A percentile compares a stretch with the other conserved stretches of the same genome.
Conservation (phyloP, 37 sponge, comb jelly and placozoan genomes). For the Crambe crambe region DNA sequence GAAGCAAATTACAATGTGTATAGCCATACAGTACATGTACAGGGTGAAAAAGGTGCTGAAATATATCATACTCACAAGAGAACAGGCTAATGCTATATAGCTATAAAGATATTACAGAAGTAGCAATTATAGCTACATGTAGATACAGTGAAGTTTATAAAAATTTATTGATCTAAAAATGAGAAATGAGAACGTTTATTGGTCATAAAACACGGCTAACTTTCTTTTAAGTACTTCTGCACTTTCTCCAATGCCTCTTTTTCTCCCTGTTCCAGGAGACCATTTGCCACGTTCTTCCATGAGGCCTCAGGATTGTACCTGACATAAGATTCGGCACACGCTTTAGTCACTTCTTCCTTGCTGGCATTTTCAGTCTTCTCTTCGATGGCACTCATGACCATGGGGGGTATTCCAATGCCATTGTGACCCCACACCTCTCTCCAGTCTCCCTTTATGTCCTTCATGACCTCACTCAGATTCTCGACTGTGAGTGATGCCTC, state of each 20-base stretch:
- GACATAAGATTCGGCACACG: background rate
- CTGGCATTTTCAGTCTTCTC: background rate
- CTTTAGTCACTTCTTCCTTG: background rate
- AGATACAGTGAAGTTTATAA: background rate
- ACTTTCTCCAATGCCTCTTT: background rate
- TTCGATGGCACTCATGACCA: background rate
- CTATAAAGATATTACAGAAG: no score
- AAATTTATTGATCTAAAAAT: background rate
- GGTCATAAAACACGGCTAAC: no score
- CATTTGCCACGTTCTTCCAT: background rate
- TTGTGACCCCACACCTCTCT: background rate
- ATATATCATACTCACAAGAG: no score
- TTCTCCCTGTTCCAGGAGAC: background rate
- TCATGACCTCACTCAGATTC: background rate
- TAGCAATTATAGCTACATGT: no score
- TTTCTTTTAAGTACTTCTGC: background rate
- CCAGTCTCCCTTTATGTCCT: background rate
- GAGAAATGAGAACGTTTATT: background rate
- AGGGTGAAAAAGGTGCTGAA: no score
- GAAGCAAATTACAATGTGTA: no score
- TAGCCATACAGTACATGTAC: no score
- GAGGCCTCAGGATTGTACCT: constrained; percentile 4
- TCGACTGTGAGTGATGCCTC: background rate
- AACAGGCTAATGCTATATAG: no score
- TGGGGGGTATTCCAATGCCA: constrained; percentile 3